A percentile compares a stretch with the other conserved stretches of the same genome.
These are phyloP conservation scores for Pangasius sanitwongsei DNA, from an alignment of 2,797 vertebrate species.

Conservation along the genomic window DNA sequence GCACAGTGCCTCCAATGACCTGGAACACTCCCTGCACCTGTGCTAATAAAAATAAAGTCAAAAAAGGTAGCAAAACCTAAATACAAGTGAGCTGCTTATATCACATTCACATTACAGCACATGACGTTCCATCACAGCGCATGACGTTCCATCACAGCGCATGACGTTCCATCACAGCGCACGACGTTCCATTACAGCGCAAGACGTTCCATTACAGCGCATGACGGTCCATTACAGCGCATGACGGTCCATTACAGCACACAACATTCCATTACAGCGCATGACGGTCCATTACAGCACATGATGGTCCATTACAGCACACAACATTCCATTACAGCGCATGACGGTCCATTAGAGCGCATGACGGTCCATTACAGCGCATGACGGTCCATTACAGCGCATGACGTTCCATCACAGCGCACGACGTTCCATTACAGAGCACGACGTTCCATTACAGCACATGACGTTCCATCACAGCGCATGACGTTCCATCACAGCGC, in stretches of 20 bases:
- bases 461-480: not conserved
- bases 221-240: not conserved
- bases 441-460: not conserved
- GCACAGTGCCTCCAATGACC: too few relatives aligned
- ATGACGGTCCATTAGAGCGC: too few relatives aligned
- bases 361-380: too few relatives aligned
- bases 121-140: not conserved
- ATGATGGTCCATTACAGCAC: not conserved
- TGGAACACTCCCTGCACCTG: not conserved
- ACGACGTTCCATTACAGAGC: not conserved
- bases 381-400: not conserved
- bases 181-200: too few relatives aligned
- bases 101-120: not conserved
- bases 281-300: not conserved
- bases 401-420: not conserved
- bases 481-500: not conserved
- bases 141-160: conserved; percentile 12
- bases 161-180: not conserved
- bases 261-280: not conserved
- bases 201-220: too few relatives aligned
- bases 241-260: not conserved
- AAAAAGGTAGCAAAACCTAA: not conserved
- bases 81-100: not conserved
- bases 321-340: not conserved
- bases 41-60: not conserved